Evolutionary conservation across 2,888 invertebrate genomes (phyloP), one percentile per base, ranked within the genome.

Genomic region (Mycogona germanica): DNA sequence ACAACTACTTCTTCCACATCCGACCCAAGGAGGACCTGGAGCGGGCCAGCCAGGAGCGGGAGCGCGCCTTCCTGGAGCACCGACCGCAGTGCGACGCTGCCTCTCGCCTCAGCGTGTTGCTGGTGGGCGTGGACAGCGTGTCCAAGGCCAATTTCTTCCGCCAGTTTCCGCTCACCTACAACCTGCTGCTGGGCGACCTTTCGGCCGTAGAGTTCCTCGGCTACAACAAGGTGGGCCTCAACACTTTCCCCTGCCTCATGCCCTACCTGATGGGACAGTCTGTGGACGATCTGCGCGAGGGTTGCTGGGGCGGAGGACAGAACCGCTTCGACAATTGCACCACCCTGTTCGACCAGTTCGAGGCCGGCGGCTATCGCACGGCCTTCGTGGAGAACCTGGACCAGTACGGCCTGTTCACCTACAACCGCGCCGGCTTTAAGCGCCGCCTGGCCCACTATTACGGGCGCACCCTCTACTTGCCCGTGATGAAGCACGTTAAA

Each of bases 241-340:
- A 93, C 68, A 93, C 93, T 0, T 92, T 86, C 67, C 89, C 91
- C 1, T 95, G 95, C 68, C 68, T 95, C 55, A 77, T 85, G 7
- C 85, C 93, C 0, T 76, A 87, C 58, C 71, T 92, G 14, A 78
- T 81, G 0, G 92, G 92, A 0, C 66, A 81, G 41, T 77, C 75
- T 40, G 78, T 14, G 26, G 29, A 26, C 12, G 51, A 51, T 14
- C 42, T 51, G 6, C n/a, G 6, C 3, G 5, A 7, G 14, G 41
- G 42, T 2, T 51, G 51, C 29, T 79, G 82, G 76, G 72, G 73
- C 12, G 65, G 70, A 0, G 69, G 70, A 44, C 72, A 74, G 1
- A 53, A 46, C 28, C 74, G 76, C 19, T 87, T 84, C 66, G 91
- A 92, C 65, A 72, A 77, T 14, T 91, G 91, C 64, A 78, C 82